Percentiles rank a stretch among this genome's conserved stretches.
These are phyloP conservation scores for Arbacia lixula DNA, from an alignment of 53 echinoderm and acorn worm genomes.

Conservation along the genomic window DNA sequence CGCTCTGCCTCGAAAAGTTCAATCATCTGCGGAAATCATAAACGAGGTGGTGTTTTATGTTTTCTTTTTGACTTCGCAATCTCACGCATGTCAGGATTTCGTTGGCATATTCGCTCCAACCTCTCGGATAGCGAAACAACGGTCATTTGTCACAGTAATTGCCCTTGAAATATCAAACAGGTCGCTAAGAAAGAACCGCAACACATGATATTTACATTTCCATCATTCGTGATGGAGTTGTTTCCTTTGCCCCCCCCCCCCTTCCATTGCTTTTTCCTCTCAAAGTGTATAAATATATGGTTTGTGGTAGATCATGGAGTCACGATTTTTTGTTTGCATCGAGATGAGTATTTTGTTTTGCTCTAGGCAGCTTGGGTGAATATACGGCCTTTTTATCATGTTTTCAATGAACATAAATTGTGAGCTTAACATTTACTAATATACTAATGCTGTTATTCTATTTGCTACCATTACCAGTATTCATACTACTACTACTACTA, in stretches of 20 bases:
- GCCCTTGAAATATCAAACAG: conserved; percentile 34
- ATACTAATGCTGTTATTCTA: neutral
- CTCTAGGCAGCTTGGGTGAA: too few relatives aligned
- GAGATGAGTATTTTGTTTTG: too few relatives aligned
- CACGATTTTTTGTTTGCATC: too few relatives aligned
- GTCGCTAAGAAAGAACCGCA: conserved; percentile 8
- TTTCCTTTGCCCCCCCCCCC: too few relatives aligned
- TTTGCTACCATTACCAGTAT: neutral
- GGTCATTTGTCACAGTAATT: conserved; percentile 33
- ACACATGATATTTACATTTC: conserved; percentile 29
- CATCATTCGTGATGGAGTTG: too few relatives aligned
- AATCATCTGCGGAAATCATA: conserved; percentile 35
- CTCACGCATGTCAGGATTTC: neutral
- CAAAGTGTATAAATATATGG: too few relatives aligned
- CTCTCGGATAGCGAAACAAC: neutral
- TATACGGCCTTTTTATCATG: too few relatives aligned
- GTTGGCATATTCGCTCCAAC: neutral
- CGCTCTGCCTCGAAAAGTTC: too few relatives aligned
- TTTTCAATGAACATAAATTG: too few relatives aligned
- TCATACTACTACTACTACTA: conserved; percentile 20
- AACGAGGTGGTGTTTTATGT: neutral
- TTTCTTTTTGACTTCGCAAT: conserved; percentile 6
- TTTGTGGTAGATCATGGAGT: too few relatives aligned
- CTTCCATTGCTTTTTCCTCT: too few relatives aligned
- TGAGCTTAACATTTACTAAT: too few relatives aligned